These are phyloP conservation scores for Siphonodentalium dalli DNA, from an alignment of 2,888 invertebrate genomes.

Conservation along the genomic window DNA sequence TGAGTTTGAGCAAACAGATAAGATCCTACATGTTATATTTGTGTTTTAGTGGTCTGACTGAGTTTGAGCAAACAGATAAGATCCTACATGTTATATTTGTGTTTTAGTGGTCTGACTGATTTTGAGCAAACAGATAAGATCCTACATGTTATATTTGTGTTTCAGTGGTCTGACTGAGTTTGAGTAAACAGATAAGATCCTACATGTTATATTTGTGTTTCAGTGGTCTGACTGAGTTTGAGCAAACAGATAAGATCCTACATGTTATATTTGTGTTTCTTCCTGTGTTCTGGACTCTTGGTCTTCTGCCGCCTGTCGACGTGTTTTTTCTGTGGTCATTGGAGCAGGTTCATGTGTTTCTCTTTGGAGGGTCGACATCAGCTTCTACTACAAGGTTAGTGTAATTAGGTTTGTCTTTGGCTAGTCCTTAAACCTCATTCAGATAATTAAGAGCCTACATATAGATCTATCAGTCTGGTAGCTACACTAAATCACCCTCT, in stretches of 20 bases:
- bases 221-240: constrained; percentile 41
- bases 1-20: too few relatives aligned
- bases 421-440: too few relatives aligned
- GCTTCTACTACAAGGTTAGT: constrained; percentile 53
- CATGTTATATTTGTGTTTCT: constrained; percentile 56
- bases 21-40: too few relatives aligned
- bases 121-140: too few relatives aligned
- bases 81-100: too few relatives aligned
- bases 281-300: constrained; percentile 56
- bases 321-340: constrained; percentile 53
- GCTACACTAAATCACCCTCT: too few relatives aligned
- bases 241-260: constrained; percentile 47
- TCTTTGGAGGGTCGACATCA: constrained; percentile 58
- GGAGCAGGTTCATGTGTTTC: constrained; percentile 54
- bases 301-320: constrained; percentile 59
- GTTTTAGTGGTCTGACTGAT: too few relatives aligned
- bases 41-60: too few relatives aligned
- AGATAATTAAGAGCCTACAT: neutral
- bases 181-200: too few relatives aligned
- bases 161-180: too few relatives aligned
- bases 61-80: too few relatives aligned
- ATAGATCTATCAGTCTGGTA: neutral
- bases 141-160: too few relatives aligned
- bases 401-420: neutral
- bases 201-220: constrained; percentile 11